Evolutionary conservation across 1,140 invertebrate species (phyloP).

Genomic region (Apocrypta bakeri): DNA sequence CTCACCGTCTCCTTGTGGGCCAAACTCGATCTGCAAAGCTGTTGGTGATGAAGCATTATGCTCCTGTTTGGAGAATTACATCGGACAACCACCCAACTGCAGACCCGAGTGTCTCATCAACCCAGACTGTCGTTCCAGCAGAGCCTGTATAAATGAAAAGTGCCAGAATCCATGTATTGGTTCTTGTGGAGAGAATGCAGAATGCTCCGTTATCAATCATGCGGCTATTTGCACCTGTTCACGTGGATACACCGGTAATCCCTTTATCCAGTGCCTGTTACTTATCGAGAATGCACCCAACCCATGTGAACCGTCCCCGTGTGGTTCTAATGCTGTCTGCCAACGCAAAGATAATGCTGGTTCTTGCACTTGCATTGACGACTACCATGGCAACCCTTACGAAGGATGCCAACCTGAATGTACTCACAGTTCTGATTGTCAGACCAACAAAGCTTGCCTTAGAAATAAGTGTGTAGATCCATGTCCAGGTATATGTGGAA

Average conservation of each 20-base stretch:
- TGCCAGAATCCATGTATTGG: constrained; percentile 86
- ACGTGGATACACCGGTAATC: constrained; percentile 85
- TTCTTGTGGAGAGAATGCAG: constrained; percentile 84
- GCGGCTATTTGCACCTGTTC: constrained; percentile 85
- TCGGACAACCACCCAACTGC: constrained; percentile 83
- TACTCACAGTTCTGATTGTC: constrained; percentile 77
- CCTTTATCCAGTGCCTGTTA: constrained; percentile 78
- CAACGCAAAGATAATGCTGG: constrained; percentile 74
- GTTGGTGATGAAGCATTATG: constrained; percentile 80
- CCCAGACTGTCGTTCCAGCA: constrained; percentile 83
- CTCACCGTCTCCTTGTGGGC: constrained; percentile 85
- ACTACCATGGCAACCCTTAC: constrained; percentile 76
- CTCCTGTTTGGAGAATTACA: constrained; percentile 81
- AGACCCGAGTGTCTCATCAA: constrained; percentile 86
- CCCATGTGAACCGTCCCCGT: constrained; percentile 77
- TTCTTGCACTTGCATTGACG: constrained; percentile 74
- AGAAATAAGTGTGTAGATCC: constrained; percentile 78
- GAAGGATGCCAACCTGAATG: constrained; percentile 77
- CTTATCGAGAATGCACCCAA: constrained; percentile 58
- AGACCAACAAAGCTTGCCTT: constrained; percentile 77
- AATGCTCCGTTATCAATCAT: constrained; percentile 85
- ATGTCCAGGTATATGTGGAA: constrained; percentile 77
- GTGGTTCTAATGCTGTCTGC: constrained; percentile 76
- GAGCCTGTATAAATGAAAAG: constrained; percentile 84
- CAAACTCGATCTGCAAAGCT: constrained; percentile 82